Evolutionary conservation across 2,113 vertebrate genomes (phyloP), one percentile per base, ranked within the genome.

Genomic region (Camelus dromedarius): DNA sequence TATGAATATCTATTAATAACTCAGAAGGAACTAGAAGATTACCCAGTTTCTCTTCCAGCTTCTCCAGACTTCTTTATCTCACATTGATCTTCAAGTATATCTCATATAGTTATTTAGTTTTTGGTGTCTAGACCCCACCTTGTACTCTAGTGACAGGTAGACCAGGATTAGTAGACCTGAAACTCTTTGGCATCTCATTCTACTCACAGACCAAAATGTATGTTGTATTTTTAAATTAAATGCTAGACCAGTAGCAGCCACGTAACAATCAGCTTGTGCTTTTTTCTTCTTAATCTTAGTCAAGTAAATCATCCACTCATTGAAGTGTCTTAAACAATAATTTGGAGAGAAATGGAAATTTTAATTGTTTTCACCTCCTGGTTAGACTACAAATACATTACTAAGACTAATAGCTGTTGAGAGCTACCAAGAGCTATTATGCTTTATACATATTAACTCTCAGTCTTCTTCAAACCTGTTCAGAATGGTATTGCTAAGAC

Each of bases 1-100:
- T 84, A 2, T 92, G n/a, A 82, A 35, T 91, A 69, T 62, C 77
- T 97, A 24, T 73, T 93, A 87, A 96, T 92, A 92, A 79, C 69
- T 76, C 32, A 42, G 64, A 38, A 30, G n/a, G 50, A 96, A 66
- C 91, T 83, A 70, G 58, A 93, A 90, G 92, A 66, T 66, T 66
- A 64, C 54, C 35, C 75, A 30, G 5, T 26, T 80, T 95, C 84
- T 35, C 76, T 92, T 80, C 16, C 18, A 72, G 76, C 62, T 83
- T 87, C 73, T 95, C 60, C 64, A 73, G 48, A 50, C 60, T 76
- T 62, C 38, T 75, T 87, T 89, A 50, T 97, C 56, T 86, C 19
- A 6, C 30, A 11, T 46, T 69, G 62, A 73, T 32, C 69, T 83
- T 67, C 13, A 66, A 42, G 19, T 35, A 5, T 56, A 56, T 75